Conservation (phyloP, 2,888 invertebrate genomes). For the Drosophila anomalata region DNA sequence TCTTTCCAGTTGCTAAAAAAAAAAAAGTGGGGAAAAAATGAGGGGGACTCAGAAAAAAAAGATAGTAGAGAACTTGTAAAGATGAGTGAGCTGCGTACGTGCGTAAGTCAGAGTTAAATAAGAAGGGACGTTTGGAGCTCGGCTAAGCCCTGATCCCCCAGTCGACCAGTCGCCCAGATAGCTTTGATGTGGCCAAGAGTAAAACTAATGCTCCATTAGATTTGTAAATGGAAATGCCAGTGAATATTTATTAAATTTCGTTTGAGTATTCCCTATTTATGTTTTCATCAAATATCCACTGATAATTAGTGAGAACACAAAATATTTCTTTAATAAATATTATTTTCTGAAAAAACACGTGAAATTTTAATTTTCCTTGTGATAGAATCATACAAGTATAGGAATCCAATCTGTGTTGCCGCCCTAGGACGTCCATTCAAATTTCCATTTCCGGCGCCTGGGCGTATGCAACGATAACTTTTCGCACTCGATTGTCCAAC, state of each 20-base stretch:
- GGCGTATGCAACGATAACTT: constrained; percentile 63
- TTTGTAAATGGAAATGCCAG: constrained; percentile 27
- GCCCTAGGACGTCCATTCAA: background rate
- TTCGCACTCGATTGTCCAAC: constrained; percentile 28
- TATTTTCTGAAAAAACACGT: too few species aligned
- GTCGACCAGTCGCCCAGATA: constrained; percentile 18
- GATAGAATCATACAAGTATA: background rate
- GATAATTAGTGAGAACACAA: too few species aligned
- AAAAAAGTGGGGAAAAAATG: constrained; percentile 15
- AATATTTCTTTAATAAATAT: too few species aligned
- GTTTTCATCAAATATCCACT: too few species aligned
- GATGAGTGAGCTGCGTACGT: constrained; percentile 75
- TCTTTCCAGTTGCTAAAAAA: constrained; percentile 50
- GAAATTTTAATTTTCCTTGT: background rate
- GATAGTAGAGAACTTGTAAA: constrained; percentile 54
- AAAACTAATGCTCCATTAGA: constrained; percentile 58
- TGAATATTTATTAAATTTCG: constrained; percentile 2
- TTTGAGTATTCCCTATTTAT: background rate
- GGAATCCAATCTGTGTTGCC: background rate
- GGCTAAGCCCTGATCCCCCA: constrained; percentile 19
- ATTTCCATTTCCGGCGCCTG: constrained; percentile 47
- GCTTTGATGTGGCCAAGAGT: constrained; percentile 41
- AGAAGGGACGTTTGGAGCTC: constrained; percentile 3
- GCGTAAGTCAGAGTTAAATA: constrained; percentile 71
- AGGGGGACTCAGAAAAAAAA: constrained; percentile 25